Evolutionary conservation across 92 coral and sea anemone genomes (phyloP), one percentile per base, ranked within the genome.

Genomic region (Muricea muricata): DNA sequence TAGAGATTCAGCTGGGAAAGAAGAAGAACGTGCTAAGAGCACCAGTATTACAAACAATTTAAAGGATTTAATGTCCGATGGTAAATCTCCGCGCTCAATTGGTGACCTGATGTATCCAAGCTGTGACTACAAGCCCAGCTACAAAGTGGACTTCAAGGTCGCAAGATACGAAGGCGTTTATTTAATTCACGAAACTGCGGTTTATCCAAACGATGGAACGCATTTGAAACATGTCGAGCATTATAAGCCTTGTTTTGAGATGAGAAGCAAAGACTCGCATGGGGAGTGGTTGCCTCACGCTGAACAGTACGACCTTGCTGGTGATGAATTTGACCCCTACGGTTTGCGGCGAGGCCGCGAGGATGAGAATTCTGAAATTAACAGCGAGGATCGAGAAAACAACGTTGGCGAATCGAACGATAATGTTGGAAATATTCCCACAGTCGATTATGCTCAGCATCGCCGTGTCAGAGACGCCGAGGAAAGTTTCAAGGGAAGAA

Each of bases 111-210:
- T 94, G 31, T 87, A 92, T 67, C 93, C 82, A 1, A 68, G 80
- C 17, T 97, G 99, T 81, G 70, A 78, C 1, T 97, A 97, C 63
- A 54, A 65, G 13, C 99, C 99, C 1, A 97, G 99, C 75, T 97
- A 97, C 78, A 31, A 89, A 32, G 98, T 94, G 57, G 91, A 97
- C 80, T 97, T 97, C 54, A 79, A 82, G 4, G 72, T 97, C 28
- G 84, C 82, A 63, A 89, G 99, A 15, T 97, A 92, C 83, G 97
- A 97, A 46, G 99, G 99, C 30, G 99, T 97, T 39, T 75, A 73
- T 15, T 58, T 97, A 15, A 92, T 97, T 11, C 99, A 97, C 78
- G 99, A 97, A 60, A 94, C 92, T 21, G 92, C 99, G 0, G 93
- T 94, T 35, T 97, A 90, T 67, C 99, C 99, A 2, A 82, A 94